These are phyloP conservation scores for Drosophila suboccidentalis DNA, from an alignment of 2,888 invertebrate genomes.

Conservation along the genomic window DNA sequence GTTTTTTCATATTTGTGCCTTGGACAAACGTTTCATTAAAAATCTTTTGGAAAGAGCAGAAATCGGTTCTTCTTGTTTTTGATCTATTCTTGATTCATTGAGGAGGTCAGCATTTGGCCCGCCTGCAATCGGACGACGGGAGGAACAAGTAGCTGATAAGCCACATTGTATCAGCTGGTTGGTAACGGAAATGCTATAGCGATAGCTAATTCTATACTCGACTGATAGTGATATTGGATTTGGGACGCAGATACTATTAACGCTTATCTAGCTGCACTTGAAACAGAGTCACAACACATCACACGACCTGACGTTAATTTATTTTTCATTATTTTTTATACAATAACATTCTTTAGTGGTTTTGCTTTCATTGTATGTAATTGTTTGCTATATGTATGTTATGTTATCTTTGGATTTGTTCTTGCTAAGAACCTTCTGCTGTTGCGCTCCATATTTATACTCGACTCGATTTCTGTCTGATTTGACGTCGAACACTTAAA, in stretches of 20 bases:
- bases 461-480: conserved; percentile 32
- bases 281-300: conserved; percentile 37
- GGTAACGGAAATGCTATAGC: conserved; percentile 22
- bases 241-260: conserved; percentile 16
- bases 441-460: conserved; percentile 41
- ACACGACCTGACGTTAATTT: conserved; percentile 24
- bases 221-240: conserved; percentile 22
- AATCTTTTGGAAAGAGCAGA: conserved; percentile 27
- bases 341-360: conserved; percentile 31
- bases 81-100: conserved; percentile 20
- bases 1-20: conserved; percentile 47
- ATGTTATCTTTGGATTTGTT: conserved; percentile 17
- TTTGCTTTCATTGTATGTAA: conserved; percentile 16
- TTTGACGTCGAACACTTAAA: conserved; percentile 44
- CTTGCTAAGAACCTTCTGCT: conserved; percentile 48
- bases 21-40: conserved; percentile 53
- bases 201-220: conserved; percentile 16
- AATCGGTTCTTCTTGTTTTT: conserved; percentile 24
- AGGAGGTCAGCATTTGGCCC: conserved; percentile 9
- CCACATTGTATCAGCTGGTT: conserved; percentile 4
- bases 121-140: conserved; percentile 40
- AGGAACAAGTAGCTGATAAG: conserved; percentile 19
- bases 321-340: conserved; percentile 27
- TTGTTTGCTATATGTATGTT: conserved; percentile 4
- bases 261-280: conserved; percentile 39